Percentiles rank a stretch among this genome's conserved stretches.
Evolutionary conservation across 2,888 invertebrate genomes (phyloP).

Genomic region (Ormia ochracea): DNA sequence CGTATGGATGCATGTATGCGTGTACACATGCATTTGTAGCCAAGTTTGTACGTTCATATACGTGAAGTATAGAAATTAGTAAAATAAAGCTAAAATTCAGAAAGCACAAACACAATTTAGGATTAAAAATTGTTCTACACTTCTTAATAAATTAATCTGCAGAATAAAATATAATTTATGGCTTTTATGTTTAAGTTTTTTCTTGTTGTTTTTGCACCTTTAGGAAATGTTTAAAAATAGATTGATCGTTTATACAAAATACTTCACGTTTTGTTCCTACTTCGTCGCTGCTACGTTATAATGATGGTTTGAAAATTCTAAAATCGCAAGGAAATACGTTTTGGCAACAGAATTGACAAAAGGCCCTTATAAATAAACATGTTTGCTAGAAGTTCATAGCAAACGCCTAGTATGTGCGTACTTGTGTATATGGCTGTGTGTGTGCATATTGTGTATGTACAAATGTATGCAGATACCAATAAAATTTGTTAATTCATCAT

Average conservation of each 20-base stretch:
- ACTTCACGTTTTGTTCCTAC: neutral
- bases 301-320: neutral
- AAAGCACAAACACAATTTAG: conserved; percentile 1
- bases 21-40: neutral
- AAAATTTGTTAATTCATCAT: conserved; percentile 19
- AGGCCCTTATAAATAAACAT: conserved; percentile 29
- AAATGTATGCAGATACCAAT: neutral
- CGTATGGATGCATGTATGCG: no score
- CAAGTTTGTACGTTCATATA: neutral
- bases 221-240: conserved; percentile 32
- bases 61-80: neutral
- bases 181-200: neutral
- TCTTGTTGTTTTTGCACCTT: neutral
- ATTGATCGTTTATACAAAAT: conserved; percentile 30
- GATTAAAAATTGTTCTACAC: neutral
- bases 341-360: conserved; percentile 29
- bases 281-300: neutral
- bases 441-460: conserved; percentile 2
- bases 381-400: neutral
- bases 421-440: neutral
- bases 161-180: neutral
- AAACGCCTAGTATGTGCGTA: conserved; percentile 23
- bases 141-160: neutral
- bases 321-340: conserved; percentile 8
- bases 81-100: neutral